Evolutionary conservation across 2,113 vertebrate species (phyloP).

Genomic region (Hystrix brachyura): DNA sequence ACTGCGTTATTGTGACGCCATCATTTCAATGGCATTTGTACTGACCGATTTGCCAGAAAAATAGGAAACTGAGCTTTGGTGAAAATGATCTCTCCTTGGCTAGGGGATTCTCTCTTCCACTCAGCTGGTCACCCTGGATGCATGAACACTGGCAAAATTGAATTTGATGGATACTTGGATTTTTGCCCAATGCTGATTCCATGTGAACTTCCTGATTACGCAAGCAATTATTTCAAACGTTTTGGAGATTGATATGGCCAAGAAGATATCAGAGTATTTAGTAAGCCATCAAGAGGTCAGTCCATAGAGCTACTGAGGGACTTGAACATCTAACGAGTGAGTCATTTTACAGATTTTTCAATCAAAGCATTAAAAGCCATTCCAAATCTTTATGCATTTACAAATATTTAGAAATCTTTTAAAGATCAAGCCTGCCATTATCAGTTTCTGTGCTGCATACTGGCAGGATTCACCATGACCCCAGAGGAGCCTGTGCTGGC

Average conservation of each 20-base stretch:
- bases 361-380: constrained; percentile 34
- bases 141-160: constrained; percentile 39
- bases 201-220: constrained; percentile 67
- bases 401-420: constrained; percentile 80
- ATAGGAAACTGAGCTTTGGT: constrained; percentile 29
- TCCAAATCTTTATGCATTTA: constrained; percentile 58
- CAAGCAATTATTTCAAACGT: constrained; percentile 69
- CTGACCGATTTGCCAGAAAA: constrained; percentile 59
- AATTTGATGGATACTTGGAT: constrained; percentile 56
- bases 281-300: constrained; percentile 22
- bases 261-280: constrained; percentile 55
- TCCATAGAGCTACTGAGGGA: constrained; percentile 32
- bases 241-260: constrained; percentile 60
- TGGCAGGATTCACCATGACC: constrained; percentile 86
- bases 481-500: constrained; percentile 85
- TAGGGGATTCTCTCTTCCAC: not conserved
- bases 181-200: constrained; percentile 48
- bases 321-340: constrained; percentile 57
- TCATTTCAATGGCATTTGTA: constrained; percentile 15
- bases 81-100: constrained; percentile 38
- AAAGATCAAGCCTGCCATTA: constrained; percentile 68
- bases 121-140: constrained; percentile 44
- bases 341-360: constrained; percentile 65
- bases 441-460: constrained; percentile 71
- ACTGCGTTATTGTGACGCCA: constrained; percentile 14